Evolutionary conservation across 2,113 vertebrate genomes (phyloP).

Genomic region (Bettongia penicillata): DNA sequence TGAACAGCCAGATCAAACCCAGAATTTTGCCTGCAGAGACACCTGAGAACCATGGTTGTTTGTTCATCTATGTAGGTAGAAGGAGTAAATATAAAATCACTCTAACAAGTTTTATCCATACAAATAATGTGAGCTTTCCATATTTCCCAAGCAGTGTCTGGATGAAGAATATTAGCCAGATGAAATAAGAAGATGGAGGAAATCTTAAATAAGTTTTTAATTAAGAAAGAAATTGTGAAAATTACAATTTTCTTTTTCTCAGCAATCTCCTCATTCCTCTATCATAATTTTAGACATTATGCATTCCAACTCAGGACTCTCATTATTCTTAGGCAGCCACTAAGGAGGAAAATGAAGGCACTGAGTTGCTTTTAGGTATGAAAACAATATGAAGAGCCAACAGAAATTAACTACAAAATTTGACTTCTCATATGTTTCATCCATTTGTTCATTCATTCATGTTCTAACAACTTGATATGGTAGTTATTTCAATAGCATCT

Average conservation of each 20-base stretch:
- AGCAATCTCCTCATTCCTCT: background rate
- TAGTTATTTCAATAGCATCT: background rate
- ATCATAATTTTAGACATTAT: background rate
- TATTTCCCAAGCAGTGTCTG: constrained; percentile 50
- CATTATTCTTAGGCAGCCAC: background rate
- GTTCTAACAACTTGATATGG: background rate
- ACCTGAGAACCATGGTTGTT: constrained; percentile 20
- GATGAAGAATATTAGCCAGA: background rate
- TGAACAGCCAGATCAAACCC: background rate
- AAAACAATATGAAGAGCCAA: background rate
- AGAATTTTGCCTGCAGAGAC: constrained; percentile 49
- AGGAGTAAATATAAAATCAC: constrained; percentile 5
- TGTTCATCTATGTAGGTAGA: constrained; percentile 25
- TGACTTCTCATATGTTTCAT: background rate
- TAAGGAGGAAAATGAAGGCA: background rate
- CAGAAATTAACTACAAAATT: background rate
- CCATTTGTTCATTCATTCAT: background rate
- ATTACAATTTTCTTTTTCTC: constrained; percentile 22
- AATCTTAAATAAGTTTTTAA: constrained; percentile 28
- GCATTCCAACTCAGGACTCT: background rate
- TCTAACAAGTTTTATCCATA: background rate
- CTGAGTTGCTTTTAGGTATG: background rate
- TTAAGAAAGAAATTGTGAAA: constrained; percentile 4
- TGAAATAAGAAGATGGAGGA: constrained; percentile 36
- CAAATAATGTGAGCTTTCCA: background rate